Evolutionary conservation across 2,888 invertebrate species (phyloP).

Genomic region (Limnephilus rhombicus): DNA sequence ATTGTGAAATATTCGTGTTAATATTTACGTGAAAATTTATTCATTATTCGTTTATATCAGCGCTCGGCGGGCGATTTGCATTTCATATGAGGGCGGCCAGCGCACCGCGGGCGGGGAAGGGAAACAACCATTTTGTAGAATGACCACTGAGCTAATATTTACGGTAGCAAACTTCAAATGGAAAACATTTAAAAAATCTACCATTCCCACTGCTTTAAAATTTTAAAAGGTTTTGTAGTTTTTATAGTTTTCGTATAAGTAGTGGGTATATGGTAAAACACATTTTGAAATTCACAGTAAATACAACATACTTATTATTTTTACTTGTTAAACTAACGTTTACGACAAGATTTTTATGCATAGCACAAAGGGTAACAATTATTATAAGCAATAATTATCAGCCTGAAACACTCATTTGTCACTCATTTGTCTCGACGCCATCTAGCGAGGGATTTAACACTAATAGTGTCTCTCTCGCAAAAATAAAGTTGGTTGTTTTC

Average conservation of each 20-base stretch:
- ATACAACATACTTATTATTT: not conserved
- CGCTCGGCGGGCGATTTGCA: conserved; percentile 58
- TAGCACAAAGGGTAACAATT: no score
- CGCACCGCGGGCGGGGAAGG: not conserved
- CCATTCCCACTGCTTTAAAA: not conserved
- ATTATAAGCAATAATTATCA: no score
- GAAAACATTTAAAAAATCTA: not conserved
- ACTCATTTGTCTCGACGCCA: no score
- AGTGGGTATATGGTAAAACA: not conserved
- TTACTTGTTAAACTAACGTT: no score
- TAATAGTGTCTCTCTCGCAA: no score
- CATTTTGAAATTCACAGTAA: not conserved
- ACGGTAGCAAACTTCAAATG: not conserved
- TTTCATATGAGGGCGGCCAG: conserved; percentile 57
- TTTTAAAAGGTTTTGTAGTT: not conserved
- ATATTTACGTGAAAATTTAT: conserved; percentile 65
- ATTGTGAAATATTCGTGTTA: conserved; percentile 63
- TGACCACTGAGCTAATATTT: conserved; percentile 4
- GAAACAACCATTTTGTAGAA: conserved; percentile 11
- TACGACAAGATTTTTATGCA: no score
- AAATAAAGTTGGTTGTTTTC: no score
- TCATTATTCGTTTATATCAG: conserved; percentile 63
- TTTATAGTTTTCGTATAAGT: not conserved
- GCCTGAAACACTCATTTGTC: no score
- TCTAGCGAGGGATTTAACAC: no score